Percentiles rank a stretch among this genome's conserved stretches.
Conservation (phyloP, 2,797 vertebrate species). For the Onychomys arenicola region DNA sequence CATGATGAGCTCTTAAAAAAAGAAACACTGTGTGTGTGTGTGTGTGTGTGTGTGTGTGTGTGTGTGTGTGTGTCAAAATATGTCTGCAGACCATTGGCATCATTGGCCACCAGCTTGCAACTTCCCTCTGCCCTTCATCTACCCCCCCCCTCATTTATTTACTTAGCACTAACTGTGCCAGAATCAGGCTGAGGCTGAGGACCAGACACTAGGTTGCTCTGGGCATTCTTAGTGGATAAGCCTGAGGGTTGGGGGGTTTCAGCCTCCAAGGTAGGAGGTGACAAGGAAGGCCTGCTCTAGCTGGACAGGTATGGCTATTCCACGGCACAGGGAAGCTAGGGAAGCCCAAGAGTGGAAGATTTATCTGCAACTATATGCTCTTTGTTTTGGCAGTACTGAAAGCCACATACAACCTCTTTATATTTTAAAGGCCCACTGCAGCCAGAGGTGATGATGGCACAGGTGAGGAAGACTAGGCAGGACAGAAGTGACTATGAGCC, state of each 20-base stretch:
- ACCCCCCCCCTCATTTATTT: no score
- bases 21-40: background rate
- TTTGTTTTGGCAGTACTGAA: background rate
- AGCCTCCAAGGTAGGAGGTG: background rate
- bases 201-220: background rate
- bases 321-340: background rate
- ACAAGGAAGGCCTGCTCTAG: background rate
- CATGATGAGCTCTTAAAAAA: background rate
- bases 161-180: background rate
- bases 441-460: background rate
- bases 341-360: background rate
- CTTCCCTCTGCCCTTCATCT: background rate
- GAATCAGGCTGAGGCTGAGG: background rate
- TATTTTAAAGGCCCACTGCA: background rate
- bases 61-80: background rate
- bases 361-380: background rate
- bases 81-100: background rate
- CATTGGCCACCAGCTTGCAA: background rate
- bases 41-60: no score
- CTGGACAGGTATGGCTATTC: background rate
- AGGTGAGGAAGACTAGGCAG: no score
- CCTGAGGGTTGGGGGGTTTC: background rate
- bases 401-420: background rate
- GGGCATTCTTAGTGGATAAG: background rate
- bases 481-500: background rate